Conservation (phyloP, 2,797 vertebrate genomes). For the Circus cinereus region DNA sequence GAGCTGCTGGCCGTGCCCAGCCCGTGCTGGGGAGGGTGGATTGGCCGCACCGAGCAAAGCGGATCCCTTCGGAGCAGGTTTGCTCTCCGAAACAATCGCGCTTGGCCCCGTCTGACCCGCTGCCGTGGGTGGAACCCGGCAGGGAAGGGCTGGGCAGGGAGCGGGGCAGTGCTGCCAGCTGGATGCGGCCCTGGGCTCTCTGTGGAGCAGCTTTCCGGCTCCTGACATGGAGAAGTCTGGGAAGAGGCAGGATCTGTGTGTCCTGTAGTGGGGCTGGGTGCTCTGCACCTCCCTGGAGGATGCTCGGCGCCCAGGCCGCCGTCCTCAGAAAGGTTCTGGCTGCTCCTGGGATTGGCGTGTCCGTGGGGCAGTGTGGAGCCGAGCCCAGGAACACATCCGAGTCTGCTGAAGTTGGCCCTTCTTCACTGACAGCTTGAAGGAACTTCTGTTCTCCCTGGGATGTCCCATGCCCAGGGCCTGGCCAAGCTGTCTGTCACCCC, state of each 20-base stretch:
- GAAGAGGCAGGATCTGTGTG: not conserved
- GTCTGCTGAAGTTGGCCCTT: not conserved
- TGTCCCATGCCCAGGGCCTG: not conserved
- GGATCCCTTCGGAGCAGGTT: not conserved
- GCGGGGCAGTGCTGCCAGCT: not conserved
- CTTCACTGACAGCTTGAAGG: not conserved
- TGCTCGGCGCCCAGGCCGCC: rapidly evolving
- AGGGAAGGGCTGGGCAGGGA: not conserved
- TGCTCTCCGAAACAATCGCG: not conserved
- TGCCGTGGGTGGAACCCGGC: not conserved
- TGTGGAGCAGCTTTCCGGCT: rapidly evolving
- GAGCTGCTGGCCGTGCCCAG: not conserved
- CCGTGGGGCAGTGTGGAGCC: rapidly evolving
- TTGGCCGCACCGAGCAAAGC: rapidly evolving
- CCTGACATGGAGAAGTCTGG: rapidly evolving
- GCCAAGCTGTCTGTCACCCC: not conserved
- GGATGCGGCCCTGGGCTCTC: not conserved
- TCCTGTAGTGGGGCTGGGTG: not conserved
- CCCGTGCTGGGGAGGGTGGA: not conserved
- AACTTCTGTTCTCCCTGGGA: not conserved
- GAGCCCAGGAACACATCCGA: rapidly evolving
- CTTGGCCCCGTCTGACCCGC: not conserved
- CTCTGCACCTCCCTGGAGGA: not conserved
- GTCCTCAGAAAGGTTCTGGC: not conserved
- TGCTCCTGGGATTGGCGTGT: rapidly evolving